Percentiles rank a stretch among this genome's conserved stretches.
These are phyloP conservation scores for Phaethornis superciliosus DNA, from an alignment of 2,113 vertebrate species.

Conservation along the genomic window DNA sequence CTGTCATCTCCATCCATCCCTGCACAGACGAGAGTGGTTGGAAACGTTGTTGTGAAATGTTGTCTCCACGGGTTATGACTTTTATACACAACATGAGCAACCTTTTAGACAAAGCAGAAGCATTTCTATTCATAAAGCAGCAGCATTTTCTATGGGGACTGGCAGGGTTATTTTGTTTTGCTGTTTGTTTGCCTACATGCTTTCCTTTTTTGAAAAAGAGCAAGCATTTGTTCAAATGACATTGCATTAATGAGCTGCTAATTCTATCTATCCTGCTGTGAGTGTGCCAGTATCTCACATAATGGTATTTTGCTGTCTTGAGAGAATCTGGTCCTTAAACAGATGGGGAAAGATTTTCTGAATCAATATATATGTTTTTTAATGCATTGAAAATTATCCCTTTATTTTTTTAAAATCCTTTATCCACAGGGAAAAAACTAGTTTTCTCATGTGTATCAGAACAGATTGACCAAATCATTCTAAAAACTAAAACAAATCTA, in stretches of 20 bases:
- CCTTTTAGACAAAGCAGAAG: neutral
- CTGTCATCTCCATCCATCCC: neutral
- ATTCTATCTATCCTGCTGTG: neutral
- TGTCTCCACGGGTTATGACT: neutral
- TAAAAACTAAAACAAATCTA: neutral
- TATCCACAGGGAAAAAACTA: neutral
- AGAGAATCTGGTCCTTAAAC: neutral
- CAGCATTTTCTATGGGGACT: neutral
- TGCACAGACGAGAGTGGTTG: neutral
- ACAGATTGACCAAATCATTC: neutral
- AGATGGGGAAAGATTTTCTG: neutral
- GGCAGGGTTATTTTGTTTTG: neutral
- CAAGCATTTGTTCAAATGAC: constrained; percentile 13
- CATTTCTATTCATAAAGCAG: neutral
- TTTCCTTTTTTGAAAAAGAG: neutral
- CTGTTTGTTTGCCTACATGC: neutral
- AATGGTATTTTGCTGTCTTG: neutral
- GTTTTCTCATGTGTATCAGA: neutral
- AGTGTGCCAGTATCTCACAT: neutral
- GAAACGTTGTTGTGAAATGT: neutral
- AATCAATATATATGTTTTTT: neutral
- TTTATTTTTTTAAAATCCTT: constrained; percentile 3
- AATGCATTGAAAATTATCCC: neutral
- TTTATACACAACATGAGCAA: neutral
- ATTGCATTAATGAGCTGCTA: constrained; percentile 26